Percentiles rank a stretch among this genome's conserved stretches.
Conservation (phyloP, 2,113 vertebrate genomes). For the Pollachius pollachius region DNA sequence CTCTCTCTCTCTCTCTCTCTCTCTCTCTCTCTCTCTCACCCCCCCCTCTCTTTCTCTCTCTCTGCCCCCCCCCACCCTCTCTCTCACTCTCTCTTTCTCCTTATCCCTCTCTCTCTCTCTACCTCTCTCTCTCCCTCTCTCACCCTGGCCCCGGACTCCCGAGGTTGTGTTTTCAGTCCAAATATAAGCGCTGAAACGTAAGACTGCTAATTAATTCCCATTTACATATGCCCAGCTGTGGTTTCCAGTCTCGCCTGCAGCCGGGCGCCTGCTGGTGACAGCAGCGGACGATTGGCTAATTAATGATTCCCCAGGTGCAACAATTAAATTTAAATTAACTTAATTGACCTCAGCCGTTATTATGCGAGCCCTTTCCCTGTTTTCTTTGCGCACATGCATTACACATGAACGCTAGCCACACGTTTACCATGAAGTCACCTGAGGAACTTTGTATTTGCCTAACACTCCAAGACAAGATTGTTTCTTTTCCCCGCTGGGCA, state of each 20-base stretch:
- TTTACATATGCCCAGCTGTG: slow-evolving; percentile 84
- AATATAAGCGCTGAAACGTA: slow-evolving; percentile 81
- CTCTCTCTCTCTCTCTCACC: too few species aligned
- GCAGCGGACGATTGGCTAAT: slow-evolving; percentile 82
- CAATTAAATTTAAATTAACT: slow-evolving; percentile 76
- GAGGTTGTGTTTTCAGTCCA: slow-evolving; percentile 91
- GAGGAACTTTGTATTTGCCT: neutral
- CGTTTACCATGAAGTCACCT: slow-evolving; percentile 1
- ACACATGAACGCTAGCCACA: slow-evolving; percentile 31
- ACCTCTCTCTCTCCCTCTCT: slow-evolving; percentile 49
- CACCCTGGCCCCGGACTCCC: slow-evolving; percentile 73
- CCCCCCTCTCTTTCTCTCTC: too few species aligned
- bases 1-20: too few species aligned
- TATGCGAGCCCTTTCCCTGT: slow-evolving; percentile 35
- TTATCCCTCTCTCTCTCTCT: too few species aligned
- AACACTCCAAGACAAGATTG: neutral
- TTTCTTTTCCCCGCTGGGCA: neutral
- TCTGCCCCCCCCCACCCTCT: too few species aligned
- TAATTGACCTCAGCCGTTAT: slow-evolving; percentile 62
- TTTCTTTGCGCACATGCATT: slow-evolving; percentile 47
- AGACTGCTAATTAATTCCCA: slow-evolving; percentile 87
- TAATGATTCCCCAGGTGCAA: slow-evolving; percentile 77
- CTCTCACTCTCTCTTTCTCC: too few species aligned
- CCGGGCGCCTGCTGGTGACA: slow-evolving; percentile 70
- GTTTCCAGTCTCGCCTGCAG: slow-evolving; percentile 69